Evolutionary conservation across 2,888 invertebrate species (phyloP).

Genomic region (Liposcelis brunnea): DNA sequence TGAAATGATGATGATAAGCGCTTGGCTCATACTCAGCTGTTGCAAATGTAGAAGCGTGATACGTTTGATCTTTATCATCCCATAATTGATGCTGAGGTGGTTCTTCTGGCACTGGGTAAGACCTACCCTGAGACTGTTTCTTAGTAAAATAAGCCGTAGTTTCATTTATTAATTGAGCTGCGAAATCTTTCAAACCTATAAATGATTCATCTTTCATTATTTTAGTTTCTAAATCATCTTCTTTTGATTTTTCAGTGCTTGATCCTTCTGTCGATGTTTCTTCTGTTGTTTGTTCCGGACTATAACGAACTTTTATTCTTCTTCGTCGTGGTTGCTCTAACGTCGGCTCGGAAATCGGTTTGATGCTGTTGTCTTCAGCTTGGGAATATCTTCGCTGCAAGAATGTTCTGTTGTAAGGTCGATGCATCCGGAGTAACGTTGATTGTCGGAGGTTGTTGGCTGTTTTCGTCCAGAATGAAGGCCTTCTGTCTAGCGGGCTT

Average conservation of each 20-base stretch:
- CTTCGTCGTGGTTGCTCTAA: too few relatives aligned
- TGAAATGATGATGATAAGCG: constrained; percentile 1
- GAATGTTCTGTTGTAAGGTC: too few relatives aligned
- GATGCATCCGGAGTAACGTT: too few relatives aligned
- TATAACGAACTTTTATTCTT: too few relatives aligned
- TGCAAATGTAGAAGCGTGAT: constrained; percentile 3
- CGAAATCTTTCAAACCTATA: constrained; percentile 1
- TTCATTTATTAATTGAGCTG: constrained; percentile 1
- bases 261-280: too few relatives aligned
- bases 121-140: background rate
- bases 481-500: background rate
- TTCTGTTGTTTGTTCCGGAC: too few relatives aligned
- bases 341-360: too few relatives aligned
- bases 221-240: background rate
- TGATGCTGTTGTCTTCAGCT: too few relatives aligned
- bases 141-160: background rate
- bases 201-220: background rate
- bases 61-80: constrained; percentile 7
- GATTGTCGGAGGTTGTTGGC: too few relatives aligned
- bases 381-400: too few relatives aligned
- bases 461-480: constrained; percentile 1
- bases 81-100: background rate
- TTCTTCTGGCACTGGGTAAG: background rate
- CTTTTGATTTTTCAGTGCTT: background rate
- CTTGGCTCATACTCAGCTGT: background rate